Percentiles rank a stretch among this genome's conserved stretches.
These are phyloP conservation scores for Ophion ellenae DNA, from an alignment of 2,888 invertebrate species.

Conservation along the genomic window DNA sequence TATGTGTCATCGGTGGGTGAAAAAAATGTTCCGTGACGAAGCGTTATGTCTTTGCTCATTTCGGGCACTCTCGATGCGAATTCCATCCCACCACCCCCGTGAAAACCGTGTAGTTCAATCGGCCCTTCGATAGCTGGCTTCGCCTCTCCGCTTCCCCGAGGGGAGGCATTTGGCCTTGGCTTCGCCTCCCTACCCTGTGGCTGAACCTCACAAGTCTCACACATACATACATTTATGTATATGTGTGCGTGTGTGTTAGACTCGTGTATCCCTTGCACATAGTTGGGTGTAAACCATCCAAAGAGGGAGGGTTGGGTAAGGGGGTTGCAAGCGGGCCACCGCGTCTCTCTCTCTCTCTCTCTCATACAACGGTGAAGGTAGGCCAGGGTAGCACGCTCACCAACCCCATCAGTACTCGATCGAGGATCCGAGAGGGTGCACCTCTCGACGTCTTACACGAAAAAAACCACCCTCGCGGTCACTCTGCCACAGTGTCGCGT, in stretches of 20 bases:
- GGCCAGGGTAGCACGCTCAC: conserved; percentile 65
- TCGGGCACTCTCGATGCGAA: conserved; percentile 45
- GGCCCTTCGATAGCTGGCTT: conserved; percentile 54
- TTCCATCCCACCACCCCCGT: conserved; percentile 39
- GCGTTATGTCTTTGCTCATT: conserved; percentile 38
- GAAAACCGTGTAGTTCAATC: conserved; percentile 50
- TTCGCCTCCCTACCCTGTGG: conserved; percentile 70
- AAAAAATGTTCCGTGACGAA: conserved; percentile 32
- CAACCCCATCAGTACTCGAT: conserved; percentile 70
- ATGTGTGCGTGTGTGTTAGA: not conserved
- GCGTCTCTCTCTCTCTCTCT: conserved; percentile 18
- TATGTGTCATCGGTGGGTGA: not conserved
- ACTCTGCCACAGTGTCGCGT: conserved; percentile 24
- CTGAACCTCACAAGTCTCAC: not conserved
- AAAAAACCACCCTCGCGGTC: conserved; percentile 30
- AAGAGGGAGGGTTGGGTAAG: conserved; percentile 56
- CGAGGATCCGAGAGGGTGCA: conserved; percentile 65
- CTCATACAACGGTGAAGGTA: conserved; percentile 54
- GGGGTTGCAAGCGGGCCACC: conserved; percentile 39
- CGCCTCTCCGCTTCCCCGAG: not conserved
- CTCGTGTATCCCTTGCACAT: conserved; percentile 12
- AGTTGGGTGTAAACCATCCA: conserved; percentile 28
- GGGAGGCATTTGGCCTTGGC: conserved; percentile 59
- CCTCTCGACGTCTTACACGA: conserved; percentile 39
- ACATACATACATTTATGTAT: conserved; percentile 1